Percentiles rank a stretch among this genome's conserved stretches.
These are phyloP conservation scores for Ptilonorhynchus violaceus DNA, from an alignment of 2,113 vertebrate species.

Conservation along the genomic window DNA sequence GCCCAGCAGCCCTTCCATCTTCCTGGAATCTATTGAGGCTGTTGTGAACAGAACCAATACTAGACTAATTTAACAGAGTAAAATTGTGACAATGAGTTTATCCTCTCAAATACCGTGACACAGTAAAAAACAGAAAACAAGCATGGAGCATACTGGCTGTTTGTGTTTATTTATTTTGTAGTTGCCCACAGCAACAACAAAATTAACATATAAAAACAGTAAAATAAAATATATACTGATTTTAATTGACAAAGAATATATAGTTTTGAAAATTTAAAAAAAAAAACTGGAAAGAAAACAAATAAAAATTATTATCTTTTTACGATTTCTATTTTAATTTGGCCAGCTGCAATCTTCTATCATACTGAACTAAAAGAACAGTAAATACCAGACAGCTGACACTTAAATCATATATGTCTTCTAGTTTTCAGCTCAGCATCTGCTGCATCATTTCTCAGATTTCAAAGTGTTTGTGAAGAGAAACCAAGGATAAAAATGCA, in stretches of 20 bases:
- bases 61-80: background rate
- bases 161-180: constrained; percentile 26
- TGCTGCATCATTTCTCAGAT: constrained; percentile 11
- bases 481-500: background rate
- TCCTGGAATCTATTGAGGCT: background rate
- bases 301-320: background rate
- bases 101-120: background rate
- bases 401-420: constrained; percentile 7
- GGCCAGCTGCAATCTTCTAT: constrained; percentile 17
- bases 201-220: background rate
- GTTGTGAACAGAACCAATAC: background rate
- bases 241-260: background rate
- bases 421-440: constrained; percentile 6
- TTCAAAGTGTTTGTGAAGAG: background rate
- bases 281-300: background rate
- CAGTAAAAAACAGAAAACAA: constrained; percentile 6
- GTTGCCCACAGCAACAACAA: constrained; percentile 66
- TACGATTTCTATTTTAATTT: constrained; percentile 25
- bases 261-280: background rate
- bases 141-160: background rate
- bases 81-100: background rate
- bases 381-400: constrained; percentile 36
- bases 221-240: background rate
- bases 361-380: constrained; percentile 4
- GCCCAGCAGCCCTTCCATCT: background rate